Base-by-base conservation (phyloP, 2,797 vertebrate genomes). In the Neostethus bicornis region DNA sequence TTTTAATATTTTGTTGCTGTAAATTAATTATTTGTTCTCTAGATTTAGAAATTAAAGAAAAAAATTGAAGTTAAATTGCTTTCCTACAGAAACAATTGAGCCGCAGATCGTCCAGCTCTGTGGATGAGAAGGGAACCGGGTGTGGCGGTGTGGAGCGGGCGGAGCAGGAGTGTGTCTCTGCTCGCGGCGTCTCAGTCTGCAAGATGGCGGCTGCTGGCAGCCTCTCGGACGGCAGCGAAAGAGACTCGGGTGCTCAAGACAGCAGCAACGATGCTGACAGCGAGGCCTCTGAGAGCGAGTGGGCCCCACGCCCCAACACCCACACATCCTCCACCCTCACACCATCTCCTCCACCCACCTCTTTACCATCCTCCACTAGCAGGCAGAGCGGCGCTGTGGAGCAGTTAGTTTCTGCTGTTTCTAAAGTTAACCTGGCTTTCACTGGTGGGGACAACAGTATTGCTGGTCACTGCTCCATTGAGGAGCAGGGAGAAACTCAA, bases 211-310 rank as follows among this genome's bases (percentile, higher is more conserved):
- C 85, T 5, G 87, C 89, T 0, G 92, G 92, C 28, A 96, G 95
- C 83, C 94, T 93, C 13, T 94, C 93, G 0, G 96, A 98, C 0
- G 92, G 89, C 81, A 98, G 96, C 0, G 95, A 96, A 62, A 94
- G 91, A 77, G 95, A 96, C 61, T 92, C 84, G 0, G 90, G 92
- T 38, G 87, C 76, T 51, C 94, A 93, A 0, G 96, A 96, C 73
- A 96, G 95, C 82, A 97, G 96, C 46, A 93, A 94, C 2, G 96
- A 96, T 25, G 96, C 97, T 0, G 97, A 99, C 87, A 97, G 95
- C 0, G 97, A 99, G 73, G 94, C 96, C 26, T 99, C 96, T 0
- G 96, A 97, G 60, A 94, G 92, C 0, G 97, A 98, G 84, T 93
- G 89, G 55, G 58, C 90, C 16, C 86, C 91, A 1, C 88, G 81